Percentiles rank a stretch among this genome's conserved stretches.
Conservation (phyloP, 2,797 vertebrate species). For the Spinus olivaceus region DNA sequence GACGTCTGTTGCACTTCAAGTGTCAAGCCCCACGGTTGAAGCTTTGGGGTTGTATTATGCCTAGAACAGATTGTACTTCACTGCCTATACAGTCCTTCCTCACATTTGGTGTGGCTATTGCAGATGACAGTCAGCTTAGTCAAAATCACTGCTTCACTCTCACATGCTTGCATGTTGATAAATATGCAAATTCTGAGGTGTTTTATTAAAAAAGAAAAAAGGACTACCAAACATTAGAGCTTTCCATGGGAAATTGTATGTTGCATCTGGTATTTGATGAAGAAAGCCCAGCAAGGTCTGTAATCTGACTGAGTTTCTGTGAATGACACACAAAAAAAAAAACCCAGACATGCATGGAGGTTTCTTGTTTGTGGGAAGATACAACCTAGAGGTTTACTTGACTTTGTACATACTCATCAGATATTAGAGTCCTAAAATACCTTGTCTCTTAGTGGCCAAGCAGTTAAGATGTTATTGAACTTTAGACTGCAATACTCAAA, state of each 20-base stretch:
- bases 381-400: conserved; percentile 6
- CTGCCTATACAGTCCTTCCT: background rate
- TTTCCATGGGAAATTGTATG: background rate
- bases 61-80: background rate
- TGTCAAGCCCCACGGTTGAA: background rate
- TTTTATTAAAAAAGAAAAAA: background rate
- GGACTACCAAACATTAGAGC: background rate
- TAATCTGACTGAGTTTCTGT: background rate
- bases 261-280: background rate
- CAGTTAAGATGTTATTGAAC: conserved; percentile 50
- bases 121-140: background rate
- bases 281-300: background rate
- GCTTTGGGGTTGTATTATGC: background rate
- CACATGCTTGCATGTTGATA: background rate
- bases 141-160: background rate
- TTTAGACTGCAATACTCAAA: conserved; percentile 3
- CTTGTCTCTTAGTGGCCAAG: background rate
- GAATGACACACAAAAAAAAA: background rate
- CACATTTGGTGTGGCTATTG: background rate
- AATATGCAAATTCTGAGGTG: background rate
- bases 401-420: background rate
- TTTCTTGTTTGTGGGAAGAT: background rate
- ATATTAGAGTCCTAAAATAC: conserved; percentile 17
- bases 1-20: background rate
- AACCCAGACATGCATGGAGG: rapidly evolving